These are phyloP conservation scores for Drosophila kanekoi DNA, from an alignment of 2,888 invertebrate species.

Conservation along the genomic window DNA sequence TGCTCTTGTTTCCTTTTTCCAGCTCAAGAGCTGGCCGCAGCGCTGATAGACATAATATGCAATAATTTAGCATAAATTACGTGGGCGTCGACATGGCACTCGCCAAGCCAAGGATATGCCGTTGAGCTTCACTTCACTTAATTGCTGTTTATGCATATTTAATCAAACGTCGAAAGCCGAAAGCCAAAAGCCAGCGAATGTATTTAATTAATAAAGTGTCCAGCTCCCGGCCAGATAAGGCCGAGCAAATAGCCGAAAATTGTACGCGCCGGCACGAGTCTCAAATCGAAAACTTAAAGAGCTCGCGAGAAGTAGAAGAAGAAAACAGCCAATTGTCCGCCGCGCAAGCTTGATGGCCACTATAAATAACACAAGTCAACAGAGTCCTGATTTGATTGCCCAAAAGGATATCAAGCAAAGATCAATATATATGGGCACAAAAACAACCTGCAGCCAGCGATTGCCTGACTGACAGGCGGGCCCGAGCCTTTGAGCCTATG, in stretches of 20 bases:
- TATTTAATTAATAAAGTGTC: slow-evolving; percentile 40
- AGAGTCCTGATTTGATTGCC: slow-evolving; percentile 52
- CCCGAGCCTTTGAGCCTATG: slow-evolving; percentile 61
- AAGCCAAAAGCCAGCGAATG: slow-evolving; percentile 8
- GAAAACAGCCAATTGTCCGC: slow-evolving; percentile 36
- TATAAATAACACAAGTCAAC: slow-evolving; percentile 50
- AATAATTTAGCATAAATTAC: slow-evolving; percentile 74
- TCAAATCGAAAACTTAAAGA: slow-evolving; percentile 31
- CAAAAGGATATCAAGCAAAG: slow-evolving; percentile 47
- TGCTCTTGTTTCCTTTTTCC: slow-evolving; percentile 12
- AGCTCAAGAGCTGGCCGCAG: slow-evolving; percentile 35
- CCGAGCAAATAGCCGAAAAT: slow-evolving; percentile 24
- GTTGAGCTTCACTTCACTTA: slow-evolving; percentile 45
- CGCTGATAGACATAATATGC: slow-evolving; percentile 53
- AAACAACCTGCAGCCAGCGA: neutral
- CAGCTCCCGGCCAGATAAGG: slow-evolving; percentile 1
- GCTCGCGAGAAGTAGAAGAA: slow-evolving; percentile 1
- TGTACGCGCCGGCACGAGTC: slow-evolving; percentile 49
- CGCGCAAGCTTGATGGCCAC: slow-evolving; percentile 10
- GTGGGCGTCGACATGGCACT: slow-evolving; percentile 7
- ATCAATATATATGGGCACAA: slow-evolving; percentile 22
- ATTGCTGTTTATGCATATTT: slow-evolving; percentile 73
- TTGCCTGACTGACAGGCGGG: neutral
- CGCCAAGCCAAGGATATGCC: neutral
- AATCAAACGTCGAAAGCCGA: slow-evolving; percentile 44